Evolutionary conservation across 2,797 vertebrate species (phyloP).

Genomic region (Melanotaenia boesemani): DNA sequence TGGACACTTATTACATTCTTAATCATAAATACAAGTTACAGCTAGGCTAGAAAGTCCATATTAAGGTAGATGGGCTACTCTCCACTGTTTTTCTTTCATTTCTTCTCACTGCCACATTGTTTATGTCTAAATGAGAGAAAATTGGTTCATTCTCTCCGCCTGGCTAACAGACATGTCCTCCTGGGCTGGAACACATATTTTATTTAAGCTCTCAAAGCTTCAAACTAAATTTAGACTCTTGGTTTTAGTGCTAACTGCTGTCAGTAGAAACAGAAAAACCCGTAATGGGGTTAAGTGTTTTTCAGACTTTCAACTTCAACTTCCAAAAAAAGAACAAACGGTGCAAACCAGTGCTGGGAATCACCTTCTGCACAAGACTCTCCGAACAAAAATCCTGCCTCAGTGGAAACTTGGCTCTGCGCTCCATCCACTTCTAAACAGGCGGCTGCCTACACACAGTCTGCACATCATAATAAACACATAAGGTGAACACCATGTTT

Average conservation of each 20-base stretch:
- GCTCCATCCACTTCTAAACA: slow-evolving; percentile 66
- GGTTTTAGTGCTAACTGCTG: not conserved
- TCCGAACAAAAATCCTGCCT: slow-evolving; percentile 41
- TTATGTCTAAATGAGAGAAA: not conserved
- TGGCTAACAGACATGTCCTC: not conserved
- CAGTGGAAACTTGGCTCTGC: slow-evolving; percentile 81
- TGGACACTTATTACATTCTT: slow-evolving; percentile 1
- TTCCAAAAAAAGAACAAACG: slow-evolving; percentile 44
- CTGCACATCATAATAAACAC: slow-evolving; percentile 79
- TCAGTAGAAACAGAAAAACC: not conserved
- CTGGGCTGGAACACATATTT: not conserved
- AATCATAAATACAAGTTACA: not conserved
- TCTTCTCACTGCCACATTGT: slow-evolving; percentile 1
- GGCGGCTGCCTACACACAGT: slow-evolving; percentile 71
- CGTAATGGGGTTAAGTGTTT: not conserved
- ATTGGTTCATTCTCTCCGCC: not conserved
- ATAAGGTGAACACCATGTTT: slow-evolving; percentile 51
- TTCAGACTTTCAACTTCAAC: not conserved
- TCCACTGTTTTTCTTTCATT: not conserved
- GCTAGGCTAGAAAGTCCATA: not conserved
- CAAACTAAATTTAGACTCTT: not conserved
- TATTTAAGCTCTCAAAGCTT: slow-evolving; percentile 1
- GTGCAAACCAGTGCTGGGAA: slow-evolving; percentile 71
- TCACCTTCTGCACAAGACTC: slow-evolving; percentile 60
- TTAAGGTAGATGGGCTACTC: not conserved